A percentile compares a stretch with the other conserved stretches of the same genome.
phyloP scores from a whole-genome alignment of 2,113 vertebrate genomes.

The Nibea coibor region DNA sequence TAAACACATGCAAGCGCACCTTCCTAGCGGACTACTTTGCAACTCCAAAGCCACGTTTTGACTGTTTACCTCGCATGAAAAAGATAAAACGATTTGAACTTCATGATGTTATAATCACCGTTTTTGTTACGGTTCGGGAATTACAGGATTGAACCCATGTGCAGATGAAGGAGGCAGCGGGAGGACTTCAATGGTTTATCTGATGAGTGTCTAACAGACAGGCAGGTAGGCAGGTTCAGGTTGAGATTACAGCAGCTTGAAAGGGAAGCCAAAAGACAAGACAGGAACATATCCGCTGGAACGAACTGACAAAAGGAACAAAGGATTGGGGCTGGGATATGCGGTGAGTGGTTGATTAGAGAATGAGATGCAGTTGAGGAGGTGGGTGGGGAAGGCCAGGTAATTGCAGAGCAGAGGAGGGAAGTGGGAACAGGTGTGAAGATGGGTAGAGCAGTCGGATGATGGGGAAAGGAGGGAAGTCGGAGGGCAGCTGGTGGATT shows the following conservation, averaged over 20 bases:
- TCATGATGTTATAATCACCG: too few relatives aligned
- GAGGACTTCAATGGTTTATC: too few relatives aligned
- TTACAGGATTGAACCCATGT: too few relatives aligned
- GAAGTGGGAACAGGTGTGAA: not conserved
- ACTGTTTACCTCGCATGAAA: not conserved
- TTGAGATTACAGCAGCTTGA: not conserved
- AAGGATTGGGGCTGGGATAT: not conserved
- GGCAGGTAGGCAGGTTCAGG: not conserved
- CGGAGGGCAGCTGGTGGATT: not conserved
- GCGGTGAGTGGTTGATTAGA: too few relatives aligned
- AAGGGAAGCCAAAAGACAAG: not conserved
- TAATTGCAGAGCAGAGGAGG: not conserved
- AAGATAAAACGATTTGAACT: not conserved
- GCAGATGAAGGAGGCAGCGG: too few relatives aligned
- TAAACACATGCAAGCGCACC: not conserved
- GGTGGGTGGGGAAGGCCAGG: not conserved
- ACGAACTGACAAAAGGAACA: not conserved
- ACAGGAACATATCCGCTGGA: not conserved
- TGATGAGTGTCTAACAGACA: too few relatives aligned
- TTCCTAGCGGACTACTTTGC: not conserved
- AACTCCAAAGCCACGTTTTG: not conserved
- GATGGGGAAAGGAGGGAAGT: not conserved
- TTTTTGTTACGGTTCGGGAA: too few relatives aligned
- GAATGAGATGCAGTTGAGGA: not conserved
- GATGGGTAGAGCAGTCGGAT: too few relatives aligned